Evolutionary conservation across 2,113 vertebrate genomes (phyloP).

Genomic region (Sprattus sprattus): DNA sequence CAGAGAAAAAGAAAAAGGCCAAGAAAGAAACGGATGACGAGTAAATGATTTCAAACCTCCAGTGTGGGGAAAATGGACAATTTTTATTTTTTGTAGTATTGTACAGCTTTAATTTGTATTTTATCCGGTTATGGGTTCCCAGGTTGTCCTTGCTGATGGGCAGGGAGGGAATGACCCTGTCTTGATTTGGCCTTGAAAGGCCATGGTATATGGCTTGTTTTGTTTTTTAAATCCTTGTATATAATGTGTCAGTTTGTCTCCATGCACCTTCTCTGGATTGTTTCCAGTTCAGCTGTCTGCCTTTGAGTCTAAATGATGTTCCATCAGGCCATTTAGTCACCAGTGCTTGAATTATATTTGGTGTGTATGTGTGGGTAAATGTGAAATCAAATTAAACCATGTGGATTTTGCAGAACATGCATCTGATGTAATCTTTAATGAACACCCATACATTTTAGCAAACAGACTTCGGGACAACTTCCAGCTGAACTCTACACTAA

Average conservation of each 20-base stretch:
- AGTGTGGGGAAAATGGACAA: constrained; percentile 22
- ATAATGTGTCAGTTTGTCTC: not conserved
- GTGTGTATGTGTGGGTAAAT: not conserved
- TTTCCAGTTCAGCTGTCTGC: not conserved
- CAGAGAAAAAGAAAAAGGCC: constrained; percentile 63
- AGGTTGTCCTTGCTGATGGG: not conserved
- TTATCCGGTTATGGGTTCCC: not conserved
- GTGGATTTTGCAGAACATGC: not conserved
- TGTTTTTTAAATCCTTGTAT: not conserved
- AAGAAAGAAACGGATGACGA: constrained; percentile 44
- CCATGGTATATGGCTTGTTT: not conserved
- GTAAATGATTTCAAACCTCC: constrained; percentile 12
- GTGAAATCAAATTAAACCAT: constrained; percentile 1
- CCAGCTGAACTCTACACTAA: too few species aligned
- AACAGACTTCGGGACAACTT: too few species aligned
- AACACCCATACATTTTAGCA: too few species aligned
- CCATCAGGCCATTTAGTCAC: not conserved
- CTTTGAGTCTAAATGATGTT: constrained; percentile 19
- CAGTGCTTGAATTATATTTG: not conserved
- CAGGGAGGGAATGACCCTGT: not conserved
- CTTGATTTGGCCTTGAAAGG: not conserved
- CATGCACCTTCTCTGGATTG: not conserved
- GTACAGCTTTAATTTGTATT: constrained; percentile 61
- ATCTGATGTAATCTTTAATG: not conserved
- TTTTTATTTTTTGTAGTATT: constrained; percentile 29